Evolutionary conservation across 2,888 invertebrate species (phyloP), one percentile per base, ranked within the genome.

Genomic region (Xanthia togata): DNA sequence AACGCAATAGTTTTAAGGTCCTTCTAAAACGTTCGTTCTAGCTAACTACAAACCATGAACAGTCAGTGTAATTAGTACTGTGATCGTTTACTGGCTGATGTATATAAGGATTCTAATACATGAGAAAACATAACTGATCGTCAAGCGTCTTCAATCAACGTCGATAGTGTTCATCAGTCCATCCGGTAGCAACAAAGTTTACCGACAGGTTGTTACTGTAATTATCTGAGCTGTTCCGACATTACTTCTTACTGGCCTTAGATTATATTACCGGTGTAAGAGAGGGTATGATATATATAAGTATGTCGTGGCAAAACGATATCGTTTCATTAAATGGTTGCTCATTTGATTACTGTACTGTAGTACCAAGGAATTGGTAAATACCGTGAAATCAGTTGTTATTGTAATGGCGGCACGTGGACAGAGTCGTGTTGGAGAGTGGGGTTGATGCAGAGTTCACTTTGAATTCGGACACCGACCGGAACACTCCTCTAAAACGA

Each of bases 201-300:
- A 83, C 70, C 26, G 38, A 83, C 59, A 83, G 47, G 71, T 83
- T 81, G 71, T 68, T 79, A 59, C 68, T 50, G 63, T 83, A 78
- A 55, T 62, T 63, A 62, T 35, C n/a, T 65, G 31, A 59, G 26
- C 53, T 60, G 23, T 69, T 53, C n/a, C 47, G 4, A 53, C 31
- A n/a, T 68, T 4, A 17, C n/a, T 67, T 38, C 47, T 55, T 47
- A 35, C 17, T 35, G 4, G 26, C 14, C 17, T 4, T 70, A 70
- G 38, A 59, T 20, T 59, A 1, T 57, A 26, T 44, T 53, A 47
- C 41, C 41, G 73, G 1, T 41, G 9, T 35, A 17, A 4, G 0
- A n/a, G 4, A 38, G 9, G 50, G n/a, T 76, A 31, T n/a, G 11
- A 50, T 23, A n/a, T n/a, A n/a, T n/a, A n/a, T n/a, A n/a, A n/a